Evolutionary conservation across 2,797 vertebrate species (phyloP).

Genomic region (Galaxias olidus): DNA sequence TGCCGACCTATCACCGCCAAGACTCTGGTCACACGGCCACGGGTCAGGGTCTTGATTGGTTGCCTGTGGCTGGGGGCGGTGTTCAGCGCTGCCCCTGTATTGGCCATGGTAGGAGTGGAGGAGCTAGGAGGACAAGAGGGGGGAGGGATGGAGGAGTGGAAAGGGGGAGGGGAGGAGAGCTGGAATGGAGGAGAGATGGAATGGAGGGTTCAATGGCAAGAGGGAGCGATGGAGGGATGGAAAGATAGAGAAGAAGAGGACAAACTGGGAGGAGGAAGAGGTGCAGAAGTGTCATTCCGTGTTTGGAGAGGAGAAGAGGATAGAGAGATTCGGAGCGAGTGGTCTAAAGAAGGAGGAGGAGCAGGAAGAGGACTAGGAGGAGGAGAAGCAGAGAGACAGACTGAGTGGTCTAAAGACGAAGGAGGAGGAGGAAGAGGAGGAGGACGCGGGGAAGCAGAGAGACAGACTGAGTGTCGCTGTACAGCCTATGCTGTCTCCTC

Average conservation of each 20-base stretch:
- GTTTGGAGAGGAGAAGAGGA: conserved; percentile 9
- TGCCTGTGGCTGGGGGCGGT: conserved; percentile 74
- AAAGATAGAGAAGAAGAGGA: no score
- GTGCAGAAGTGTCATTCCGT: conserved; percentile 2
- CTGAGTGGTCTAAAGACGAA: no score
- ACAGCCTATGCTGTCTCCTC: conserved; percentile 67
- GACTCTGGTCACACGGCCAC: conserved; percentile 69
- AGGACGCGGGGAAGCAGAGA: conserved; percentile 24
- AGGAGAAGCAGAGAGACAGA: no score
- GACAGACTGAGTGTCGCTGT: conserved; percentile 72
- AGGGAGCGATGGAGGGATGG: conserved; percentile 8
- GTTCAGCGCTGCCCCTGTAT: conserved; percentile 71
- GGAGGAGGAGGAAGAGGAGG: conserved; percentile 27
- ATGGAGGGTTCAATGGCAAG: no score
- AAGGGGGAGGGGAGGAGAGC: conserved; percentile 3
- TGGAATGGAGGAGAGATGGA: no score
- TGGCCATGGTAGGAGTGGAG: conserved; percentile 78
- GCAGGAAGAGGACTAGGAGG: conserved; percentile 61
- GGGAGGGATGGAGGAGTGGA: conserved; percentile 40
- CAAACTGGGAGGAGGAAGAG: conserved; percentile 31
- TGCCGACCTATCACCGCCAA: conserved; percentile 80
- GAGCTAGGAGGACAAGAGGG: conserved; percentile 54
- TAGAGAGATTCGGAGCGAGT: conserved; percentile 4
- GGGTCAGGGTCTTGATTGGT: conserved; percentile 71
- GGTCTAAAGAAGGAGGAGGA: conserved; percentile 25